Base-by-base conservation (phyloP, 2,113 vertebrate genomes). In the Platichthys flesus region DNA sequence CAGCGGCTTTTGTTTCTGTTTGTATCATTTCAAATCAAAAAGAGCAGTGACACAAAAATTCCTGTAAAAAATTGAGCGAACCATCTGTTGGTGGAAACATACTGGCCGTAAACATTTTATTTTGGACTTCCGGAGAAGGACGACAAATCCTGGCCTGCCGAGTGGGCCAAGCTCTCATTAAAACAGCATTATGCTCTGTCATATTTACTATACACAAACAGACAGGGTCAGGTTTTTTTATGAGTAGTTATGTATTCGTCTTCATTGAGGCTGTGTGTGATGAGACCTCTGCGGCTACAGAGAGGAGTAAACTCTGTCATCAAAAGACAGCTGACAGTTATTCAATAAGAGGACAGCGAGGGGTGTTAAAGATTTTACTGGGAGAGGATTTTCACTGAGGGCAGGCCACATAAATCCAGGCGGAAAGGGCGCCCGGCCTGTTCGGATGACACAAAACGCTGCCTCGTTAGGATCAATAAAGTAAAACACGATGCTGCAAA, bases 391-490 rank as follows among this genome's bases (percentile, higher is more conserved):
- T 92, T 89, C 86, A 81, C 84, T 76, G 70, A 76, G 83, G 79
- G 70, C 85, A 76, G 51, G 62, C 74, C 83, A 77, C 86, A 90
- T 92, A 93, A 92, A 93, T 93, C 90, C 82, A 74, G 78, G 90
- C 85, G 88, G 91, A 91, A 82, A 75, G 73, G 75, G 76, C 47
- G 71, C 76, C 59, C 18, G 49, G 82, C 68, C 81, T 81, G 84
- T 75, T 84, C 76, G 56, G 83, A 84, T 88, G 91, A 91, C 90
- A 92, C 83, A 90, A 90, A 90, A 90, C 63, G 72, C 74, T 64
- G 85, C 85, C 90, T 91, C 71, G 79, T 91, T 91, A 86, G 85
- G 89, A 93, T 93, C 94, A 92, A 93, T 94, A 90, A 90, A 90
- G 88, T 81, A 80, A 88, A 90, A 90, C 88, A 92, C 90, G 89